Conservation (phyloP, 2,113 vertebrate species). For the Ploceus nigricollis region DNA sequence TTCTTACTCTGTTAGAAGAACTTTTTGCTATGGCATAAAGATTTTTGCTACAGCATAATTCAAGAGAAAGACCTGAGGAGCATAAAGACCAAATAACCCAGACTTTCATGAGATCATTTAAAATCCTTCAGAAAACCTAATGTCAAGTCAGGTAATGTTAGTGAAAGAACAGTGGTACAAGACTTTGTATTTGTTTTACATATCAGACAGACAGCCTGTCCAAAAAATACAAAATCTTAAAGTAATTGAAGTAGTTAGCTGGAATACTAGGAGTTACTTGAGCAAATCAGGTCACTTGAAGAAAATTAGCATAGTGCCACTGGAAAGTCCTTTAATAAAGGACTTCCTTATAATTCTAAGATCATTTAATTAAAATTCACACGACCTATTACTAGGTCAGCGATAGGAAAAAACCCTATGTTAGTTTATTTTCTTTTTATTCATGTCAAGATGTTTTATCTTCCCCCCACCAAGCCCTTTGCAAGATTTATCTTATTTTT, state of each 20-base stretch:
- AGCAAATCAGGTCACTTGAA: background rate
- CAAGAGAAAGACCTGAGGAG: background rate
- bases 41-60: background rate
- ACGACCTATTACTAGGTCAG: background rate
- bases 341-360: background rate
- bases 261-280: background rate
- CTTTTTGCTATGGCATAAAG: background rate
- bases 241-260: background rate
- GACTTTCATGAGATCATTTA: background rate
- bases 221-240: background rate
- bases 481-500: background rate
- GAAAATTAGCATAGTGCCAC: background rate
- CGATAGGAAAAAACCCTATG: background rate
- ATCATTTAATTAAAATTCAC: background rate
- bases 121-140: background rate
- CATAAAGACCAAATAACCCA: background rate
- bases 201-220: background rate
- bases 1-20: background rate
- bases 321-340: background rate
- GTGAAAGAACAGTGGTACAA: accelerated
- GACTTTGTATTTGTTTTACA: background rate
- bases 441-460: background rate
- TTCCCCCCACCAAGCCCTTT: background rate
- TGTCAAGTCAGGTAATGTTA: background rate
- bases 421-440: background rate